A percentile compares a stretch with the other conserved stretches of the same genome.
Evolutionary conservation across 2,113 vertebrate species (phyloP).

Genomic region (Sciurus niger): DNA sequence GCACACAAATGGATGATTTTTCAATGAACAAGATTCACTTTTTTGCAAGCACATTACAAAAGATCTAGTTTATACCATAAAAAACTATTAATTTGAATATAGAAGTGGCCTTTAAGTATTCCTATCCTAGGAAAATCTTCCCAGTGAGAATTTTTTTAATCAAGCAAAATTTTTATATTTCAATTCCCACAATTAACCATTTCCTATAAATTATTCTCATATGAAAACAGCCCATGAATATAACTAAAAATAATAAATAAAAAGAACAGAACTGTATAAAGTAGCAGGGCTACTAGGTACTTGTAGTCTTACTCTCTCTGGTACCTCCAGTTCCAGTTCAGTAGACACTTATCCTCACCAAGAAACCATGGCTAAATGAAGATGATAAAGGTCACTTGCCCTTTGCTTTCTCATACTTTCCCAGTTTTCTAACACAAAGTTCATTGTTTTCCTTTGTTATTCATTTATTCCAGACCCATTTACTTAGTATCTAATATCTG

Average conservation of each 20-base stretch:
- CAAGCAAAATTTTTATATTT: neutral
- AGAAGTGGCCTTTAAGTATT: constrained; percentile 31
- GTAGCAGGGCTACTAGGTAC: too few relatives aligned
- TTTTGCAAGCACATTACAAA: constrained; percentile 61
- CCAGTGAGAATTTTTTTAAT: constrained; percentile 54
- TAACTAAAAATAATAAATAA: neutral
- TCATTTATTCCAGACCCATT: constrained; percentile 16
- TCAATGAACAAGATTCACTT: constrained; percentile 65
- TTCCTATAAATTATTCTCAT: neutral
- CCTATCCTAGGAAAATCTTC: constrained; percentile 40
- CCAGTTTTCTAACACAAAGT: neutral
- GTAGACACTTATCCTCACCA: neutral
- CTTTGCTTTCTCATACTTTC: neutral
- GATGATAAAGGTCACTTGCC: neutral
- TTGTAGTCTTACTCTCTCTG: neutral
- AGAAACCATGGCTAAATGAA: neutral
- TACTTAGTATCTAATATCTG: neutral
- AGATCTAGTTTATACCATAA: constrained; percentile 50
- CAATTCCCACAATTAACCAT: constrained; percentile 38
- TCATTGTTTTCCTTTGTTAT: neutral
- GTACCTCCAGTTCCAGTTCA: neutral
- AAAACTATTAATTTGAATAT: constrained; percentile 54
- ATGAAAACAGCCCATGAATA: neutral
- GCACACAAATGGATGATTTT: constrained; percentile 77
- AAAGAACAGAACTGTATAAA: neutral